These are phyloP conservation scores for Zophobas atratus DNA, from an alignment of 1,140 invertebrate genomes.

Conservation along the genomic window DNA sequence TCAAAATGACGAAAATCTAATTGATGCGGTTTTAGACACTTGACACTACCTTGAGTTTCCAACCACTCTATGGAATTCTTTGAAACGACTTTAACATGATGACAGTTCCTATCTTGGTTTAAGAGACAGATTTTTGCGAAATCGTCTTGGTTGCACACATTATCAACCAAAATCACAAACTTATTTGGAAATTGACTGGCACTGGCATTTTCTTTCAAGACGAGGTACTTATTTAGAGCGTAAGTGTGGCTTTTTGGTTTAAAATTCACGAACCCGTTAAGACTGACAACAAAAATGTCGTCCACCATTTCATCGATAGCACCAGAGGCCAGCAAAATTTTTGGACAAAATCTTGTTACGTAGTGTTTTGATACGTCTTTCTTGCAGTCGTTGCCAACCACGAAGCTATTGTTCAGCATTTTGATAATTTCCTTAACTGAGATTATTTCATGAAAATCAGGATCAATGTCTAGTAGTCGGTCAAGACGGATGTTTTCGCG, in stretches of 20 bases:
- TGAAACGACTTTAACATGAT: neutral
- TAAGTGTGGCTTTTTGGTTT: neutral
- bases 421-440: neutral
- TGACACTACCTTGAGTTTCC: neutral
- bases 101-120: constrained; percentile 1
- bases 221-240: neutral
- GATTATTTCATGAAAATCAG: neutral
- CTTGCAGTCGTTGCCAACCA: neutral
- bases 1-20: constrained; percentile 1
- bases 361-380: constrained; percentile 7
- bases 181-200: neutral
- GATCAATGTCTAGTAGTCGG: neutral
- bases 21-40: neutral
- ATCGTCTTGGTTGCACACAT: neutral
- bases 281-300: constrained; percentile 3
- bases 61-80: constrained; percentile 13
- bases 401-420: neutral
- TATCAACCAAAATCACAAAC: neutral
- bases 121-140: constrained; percentile 2
- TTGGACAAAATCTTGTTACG: neutral
- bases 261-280: neutral
- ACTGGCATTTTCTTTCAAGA: neutral
- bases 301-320: neutral
- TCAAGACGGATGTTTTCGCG: neutral
- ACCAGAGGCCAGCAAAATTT: neutral